Percentiles rank a stretch among this genome's conserved stretches.
Conservation (phyloP, 2,113 vertebrate species). For the Sarotherodon lohbergeri region DNA sequence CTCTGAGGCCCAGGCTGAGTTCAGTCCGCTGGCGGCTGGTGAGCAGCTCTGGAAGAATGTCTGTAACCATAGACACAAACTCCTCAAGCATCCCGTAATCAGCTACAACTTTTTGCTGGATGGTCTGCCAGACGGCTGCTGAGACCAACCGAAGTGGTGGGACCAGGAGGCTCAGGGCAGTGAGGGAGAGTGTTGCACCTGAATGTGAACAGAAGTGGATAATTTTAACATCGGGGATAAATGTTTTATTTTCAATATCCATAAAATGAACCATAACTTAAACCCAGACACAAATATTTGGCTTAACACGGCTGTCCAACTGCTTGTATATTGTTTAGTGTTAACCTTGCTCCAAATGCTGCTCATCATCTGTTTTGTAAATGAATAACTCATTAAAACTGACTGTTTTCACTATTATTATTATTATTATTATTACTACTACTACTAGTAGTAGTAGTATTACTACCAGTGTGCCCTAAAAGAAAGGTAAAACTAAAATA, state of each 20-base stretch:
- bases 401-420: neutral
- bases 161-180: constrained; percentile 42
- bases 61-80: constrained; percentile 65
- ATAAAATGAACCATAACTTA: neutral
- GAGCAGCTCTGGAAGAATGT: constrained; percentile 65
- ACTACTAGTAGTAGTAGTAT: neutral
- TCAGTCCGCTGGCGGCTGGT: constrained; percentile 58
- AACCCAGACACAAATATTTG: neutral
- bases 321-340: neutral
- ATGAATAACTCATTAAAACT: neutral
- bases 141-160: constrained; percentile 54
- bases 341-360: neutral
- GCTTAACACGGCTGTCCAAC: neutral
- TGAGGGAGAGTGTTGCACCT: constrained; percentile 22
- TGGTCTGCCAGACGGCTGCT: constrained; percentile 64
- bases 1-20: constrained; percentile 70
- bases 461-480: too few relatives aligned
- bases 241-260: neutral
- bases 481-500: neutral
- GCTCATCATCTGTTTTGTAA: neutral
- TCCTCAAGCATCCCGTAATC: constrained; percentile 69
- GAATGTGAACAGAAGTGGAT: neutral
- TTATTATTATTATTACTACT: fast-evolving
- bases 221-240: neutral
- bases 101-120: constrained; percentile 43